These are phyloP conservation scores for Garrulus glandarius DNA, from an alignment of 2,797 vertebrate genomes.

Conservation along the genomic window DNA sequence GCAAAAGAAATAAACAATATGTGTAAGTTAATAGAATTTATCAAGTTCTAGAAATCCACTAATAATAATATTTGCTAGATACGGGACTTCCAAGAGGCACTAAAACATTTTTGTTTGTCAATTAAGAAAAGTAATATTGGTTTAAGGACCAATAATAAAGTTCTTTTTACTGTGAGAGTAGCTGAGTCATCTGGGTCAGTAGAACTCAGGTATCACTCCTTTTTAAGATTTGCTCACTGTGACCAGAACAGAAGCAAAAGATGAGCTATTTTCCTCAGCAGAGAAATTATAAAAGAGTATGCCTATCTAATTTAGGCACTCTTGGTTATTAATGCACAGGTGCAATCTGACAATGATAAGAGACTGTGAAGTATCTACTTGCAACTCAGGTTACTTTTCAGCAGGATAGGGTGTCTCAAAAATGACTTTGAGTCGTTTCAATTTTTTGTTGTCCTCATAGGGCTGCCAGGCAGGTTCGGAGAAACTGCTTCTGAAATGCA, in stretches of 20 bases:
- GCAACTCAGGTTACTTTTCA: neutral
- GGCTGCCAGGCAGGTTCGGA: neutral
- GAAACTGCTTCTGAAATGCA: neutral
- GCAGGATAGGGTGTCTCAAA: no score
- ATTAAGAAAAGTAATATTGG: neutral
- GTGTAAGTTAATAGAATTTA: neutral
- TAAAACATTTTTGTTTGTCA: neutral
- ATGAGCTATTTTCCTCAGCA: neutral
- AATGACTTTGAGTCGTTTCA: neutral
- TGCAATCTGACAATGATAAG: neutral
- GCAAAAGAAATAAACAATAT: neutral
- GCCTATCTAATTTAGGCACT: neutral
- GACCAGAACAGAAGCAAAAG: neutral
- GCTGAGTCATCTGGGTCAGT: neutral
- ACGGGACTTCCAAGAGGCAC: neutral
- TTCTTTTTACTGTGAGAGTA: neutral
- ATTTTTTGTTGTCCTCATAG: neutral
- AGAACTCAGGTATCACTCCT: neutral
- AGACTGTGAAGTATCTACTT: neutral
- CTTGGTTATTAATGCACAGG: neutral
- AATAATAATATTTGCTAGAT: neutral
- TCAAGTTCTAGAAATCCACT: neutral
- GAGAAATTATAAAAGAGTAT: neutral
- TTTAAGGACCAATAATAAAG: neutral
- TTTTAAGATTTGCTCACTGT: neutral